Conservation (phyloP, 2,113 vertebrate genomes). For the Grallaria varia region DNA sequence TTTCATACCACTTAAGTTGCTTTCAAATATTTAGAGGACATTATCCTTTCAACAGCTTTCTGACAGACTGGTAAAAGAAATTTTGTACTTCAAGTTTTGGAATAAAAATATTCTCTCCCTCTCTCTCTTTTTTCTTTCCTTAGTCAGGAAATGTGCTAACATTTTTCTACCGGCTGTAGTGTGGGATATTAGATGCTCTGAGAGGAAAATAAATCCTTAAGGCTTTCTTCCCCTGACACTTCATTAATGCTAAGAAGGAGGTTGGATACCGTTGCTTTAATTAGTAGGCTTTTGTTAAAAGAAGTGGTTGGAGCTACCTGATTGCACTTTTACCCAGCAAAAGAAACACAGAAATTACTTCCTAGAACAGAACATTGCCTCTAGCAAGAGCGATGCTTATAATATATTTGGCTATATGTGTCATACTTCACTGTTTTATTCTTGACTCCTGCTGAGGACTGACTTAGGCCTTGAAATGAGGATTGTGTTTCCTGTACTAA, state of each 20-base stretch:
- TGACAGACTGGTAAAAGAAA: neutral
- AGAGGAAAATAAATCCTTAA: constrained; percentile 31
- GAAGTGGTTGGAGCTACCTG: neutral
- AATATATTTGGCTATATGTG: neutral
- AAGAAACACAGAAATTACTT: constrained; percentile 17
- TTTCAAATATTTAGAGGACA: neutral
- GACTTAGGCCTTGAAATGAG: neutral
- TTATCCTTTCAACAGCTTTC: constrained; percentile 36
- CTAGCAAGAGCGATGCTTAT: neutral
- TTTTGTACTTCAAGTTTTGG: neutral
- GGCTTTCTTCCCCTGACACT: constrained; percentile 29
- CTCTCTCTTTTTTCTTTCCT: neutral
- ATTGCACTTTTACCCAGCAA: neutral
- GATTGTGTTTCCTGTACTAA: neutral
- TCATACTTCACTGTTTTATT: neutral
- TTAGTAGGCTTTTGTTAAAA: constrained; percentile 27
- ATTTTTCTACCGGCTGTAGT: neutral
- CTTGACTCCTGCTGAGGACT: neutral
- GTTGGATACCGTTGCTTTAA: neutral
- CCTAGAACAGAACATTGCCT: neutral
- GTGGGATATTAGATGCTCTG: constrained; percentile 28
- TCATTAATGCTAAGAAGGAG: constrained; percentile 33
- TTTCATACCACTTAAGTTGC: neutral
- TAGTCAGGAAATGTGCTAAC: constrained; percentile 1
- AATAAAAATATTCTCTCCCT: neutral